These are phyloP conservation scores for Lineus longissimus DNA, from an alignment of 1,140 invertebrate genomes.

Conservation along the genomic window DNA sequence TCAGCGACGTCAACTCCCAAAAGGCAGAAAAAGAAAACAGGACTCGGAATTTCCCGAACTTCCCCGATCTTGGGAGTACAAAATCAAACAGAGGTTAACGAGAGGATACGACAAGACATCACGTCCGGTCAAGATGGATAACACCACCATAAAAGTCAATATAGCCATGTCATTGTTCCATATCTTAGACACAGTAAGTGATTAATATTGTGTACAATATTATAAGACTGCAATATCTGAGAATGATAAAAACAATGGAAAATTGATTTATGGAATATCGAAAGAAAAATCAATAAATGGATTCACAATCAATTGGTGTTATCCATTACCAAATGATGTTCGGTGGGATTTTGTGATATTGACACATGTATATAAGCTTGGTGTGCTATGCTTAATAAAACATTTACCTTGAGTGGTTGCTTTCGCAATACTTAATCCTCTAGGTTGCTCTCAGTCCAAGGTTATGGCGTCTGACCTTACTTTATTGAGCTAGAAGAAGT, in stretches of 20 bases:
- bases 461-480: too few relatives aligned
- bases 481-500: too few relatives aligned
- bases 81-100: slow-evolving; percentile 11
- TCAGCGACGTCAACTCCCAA: too few relatives aligned
- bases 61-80: not conserved
- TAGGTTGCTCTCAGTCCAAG: too few relatives aligned
- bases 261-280: not conserved
- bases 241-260: not conserved
- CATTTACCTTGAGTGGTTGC: too few relatives aligned
- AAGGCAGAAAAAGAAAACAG: too few relatives aligned
- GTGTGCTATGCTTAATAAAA: not conserved
- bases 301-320: not conserved
- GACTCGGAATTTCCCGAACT: too few relatives aligned
- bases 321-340: not conserved
- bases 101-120: slow-evolving; percentile 22
- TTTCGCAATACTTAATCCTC: too few relatives aligned
- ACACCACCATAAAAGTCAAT: slow-evolving; percentile 8
- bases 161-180: slow-evolving; percentile 23
- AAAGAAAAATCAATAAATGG: too few relatives aligned
- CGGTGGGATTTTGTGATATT: not conserved
- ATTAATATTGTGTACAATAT: not conserved
- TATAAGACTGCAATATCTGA: not conserved
- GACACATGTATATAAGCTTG: not conserved
- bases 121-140: slow-evolving; percentile 20
- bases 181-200: slow-evolving; percentile 25